phyloP scores from a whole-genome alignment of 2,888 invertebrate genomes.

The Maniola hyperantus region DNA sequence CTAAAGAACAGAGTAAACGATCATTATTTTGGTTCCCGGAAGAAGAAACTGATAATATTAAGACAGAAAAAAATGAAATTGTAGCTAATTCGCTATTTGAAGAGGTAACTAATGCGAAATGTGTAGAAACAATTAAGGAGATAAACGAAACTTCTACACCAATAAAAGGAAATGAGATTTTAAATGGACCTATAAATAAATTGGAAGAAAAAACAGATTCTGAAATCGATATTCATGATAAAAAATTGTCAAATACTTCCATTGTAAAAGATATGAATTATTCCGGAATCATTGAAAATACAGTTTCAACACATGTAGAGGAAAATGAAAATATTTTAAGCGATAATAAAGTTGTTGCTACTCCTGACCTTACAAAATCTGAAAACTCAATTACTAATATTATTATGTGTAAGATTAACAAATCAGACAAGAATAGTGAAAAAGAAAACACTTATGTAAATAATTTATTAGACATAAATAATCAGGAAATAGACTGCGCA shows the following conservation, averaged over 20 bases:
- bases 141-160: background rate
- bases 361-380: background rate
- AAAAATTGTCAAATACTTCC: background rate
- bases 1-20: constrained; percentile 62
- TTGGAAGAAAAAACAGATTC: background rate
- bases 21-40: constrained; percentile 70
- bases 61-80: constrained; percentile 3
- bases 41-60: constrained; percentile 45
- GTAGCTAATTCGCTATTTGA: background rate
- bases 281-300: background rate
- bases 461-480: background rate
- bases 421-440: background rate
- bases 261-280: background rate
- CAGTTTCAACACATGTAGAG: background rate
- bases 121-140: constrained; percentile 23
- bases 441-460: background rate
- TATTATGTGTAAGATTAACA: background rate
- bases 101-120: constrained; percentile 2
- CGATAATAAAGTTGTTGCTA: background rate
- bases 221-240: background rate
- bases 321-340: constrained; percentile 1
- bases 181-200: background rate
- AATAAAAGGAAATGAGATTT: background rate
- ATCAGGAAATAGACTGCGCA: background rate
- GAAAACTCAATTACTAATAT: background rate